Conservation (phyloP, 2,888 invertebrate species). For the Agrochola lychnidis region DNA sequence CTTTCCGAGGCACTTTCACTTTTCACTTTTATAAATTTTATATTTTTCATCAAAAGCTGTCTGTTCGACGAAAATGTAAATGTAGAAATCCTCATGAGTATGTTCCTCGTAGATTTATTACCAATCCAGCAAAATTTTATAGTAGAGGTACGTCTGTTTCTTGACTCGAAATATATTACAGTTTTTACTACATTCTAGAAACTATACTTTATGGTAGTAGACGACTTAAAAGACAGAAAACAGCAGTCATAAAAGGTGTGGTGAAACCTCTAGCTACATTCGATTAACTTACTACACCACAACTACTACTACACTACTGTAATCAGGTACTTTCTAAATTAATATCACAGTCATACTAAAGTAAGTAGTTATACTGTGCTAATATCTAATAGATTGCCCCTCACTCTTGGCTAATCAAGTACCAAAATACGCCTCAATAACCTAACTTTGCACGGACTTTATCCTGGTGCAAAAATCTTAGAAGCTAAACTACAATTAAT, state of each 20-base stretch:
- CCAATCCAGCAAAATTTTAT: conserved; percentile 15
- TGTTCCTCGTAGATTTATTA: conserved; percentile 24
- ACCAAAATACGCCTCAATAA: neutral
- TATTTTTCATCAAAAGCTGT: neutral
- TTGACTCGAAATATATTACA: conserved; percentile 12
- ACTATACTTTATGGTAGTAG: neutral
- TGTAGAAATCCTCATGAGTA: neutral
- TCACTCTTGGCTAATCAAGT: neutral
- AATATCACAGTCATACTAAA: neutral
- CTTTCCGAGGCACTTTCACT: too few species aligned
- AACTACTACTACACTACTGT: too few species aligned
- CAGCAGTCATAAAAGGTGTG: conserved; percentile 1
- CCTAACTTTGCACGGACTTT: neutral
- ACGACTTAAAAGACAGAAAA: neutral
- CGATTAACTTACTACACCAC: neutral
- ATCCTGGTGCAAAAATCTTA: neutral
- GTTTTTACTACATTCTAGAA: conserved; percentile 19
- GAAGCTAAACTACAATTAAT: neutral
- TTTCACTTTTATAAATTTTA: too few species aligned
- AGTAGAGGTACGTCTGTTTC: conserved; percentile 3
- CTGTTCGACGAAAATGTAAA: neutral
- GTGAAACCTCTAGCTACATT: neutral
- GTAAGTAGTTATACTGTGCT: neutral
- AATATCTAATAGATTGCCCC: neutral
- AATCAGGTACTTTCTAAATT: neutral